These are phyloP conservation scores for Drosophila baimaii DNA, from an alignment of 1,140 invertebrate genomes.

Conservation along the genomic window DNA sequence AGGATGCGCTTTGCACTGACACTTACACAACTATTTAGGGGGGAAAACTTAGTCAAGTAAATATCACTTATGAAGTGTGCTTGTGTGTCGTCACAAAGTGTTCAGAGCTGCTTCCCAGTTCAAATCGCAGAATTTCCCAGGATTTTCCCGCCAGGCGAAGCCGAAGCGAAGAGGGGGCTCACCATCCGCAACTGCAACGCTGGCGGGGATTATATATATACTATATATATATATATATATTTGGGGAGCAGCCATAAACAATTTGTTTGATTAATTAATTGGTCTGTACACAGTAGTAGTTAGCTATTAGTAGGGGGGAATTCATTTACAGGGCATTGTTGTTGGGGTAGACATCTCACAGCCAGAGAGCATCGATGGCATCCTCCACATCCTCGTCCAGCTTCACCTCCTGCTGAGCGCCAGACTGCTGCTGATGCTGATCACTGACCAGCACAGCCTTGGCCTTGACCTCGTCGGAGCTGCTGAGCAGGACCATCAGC, in stretches of 20 bases:
- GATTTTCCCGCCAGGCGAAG: slow-evolving; percentile 26
- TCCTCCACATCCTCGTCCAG: slow-evolving; percentile 63
- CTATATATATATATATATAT: not conserved
- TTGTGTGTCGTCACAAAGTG: slow-evolving; percentile 32
- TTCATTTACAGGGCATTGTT: slow-evolving; percentile 22
- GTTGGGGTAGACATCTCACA: slow-evolving; percentile 33
- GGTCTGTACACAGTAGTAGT: slow-evolving; percentile 41
- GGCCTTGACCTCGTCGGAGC: slow-evolving; percentile 64
- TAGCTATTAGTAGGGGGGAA: slow-evolving; percentile 30
- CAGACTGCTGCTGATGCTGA: slow-evolving; percentile 45
- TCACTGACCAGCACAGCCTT: slow-evolving; percentile 70
- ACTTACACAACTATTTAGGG: slow-evolving; percentile 55
- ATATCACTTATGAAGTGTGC: slow-evolving; percentile 66
- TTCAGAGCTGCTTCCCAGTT: slow-evolving; percentile 25
- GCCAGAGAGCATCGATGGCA: slow-evolving; percentile 72
- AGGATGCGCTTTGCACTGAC: slow-evolving; percentile 53
- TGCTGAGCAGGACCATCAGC: slow-evolving; percentile 68
- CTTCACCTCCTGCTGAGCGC: slow-evolving; percentile 32
- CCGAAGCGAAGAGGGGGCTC: slow-evolving; percentile 39
- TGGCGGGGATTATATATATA: slow-evolving; percentile 32
- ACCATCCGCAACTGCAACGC: slow-evolving; percentile 14
- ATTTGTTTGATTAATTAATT: slow-evolving; percentile 39
- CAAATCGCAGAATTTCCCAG: not conserved
- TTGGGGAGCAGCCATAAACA: slow-evolving; percentile 39
- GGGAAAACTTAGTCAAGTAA: slow-evolving; percentile 55